Base-by-base conservation (phyloP, 2,113 vertebrate species). In the Ameiurus melas region DNA sequence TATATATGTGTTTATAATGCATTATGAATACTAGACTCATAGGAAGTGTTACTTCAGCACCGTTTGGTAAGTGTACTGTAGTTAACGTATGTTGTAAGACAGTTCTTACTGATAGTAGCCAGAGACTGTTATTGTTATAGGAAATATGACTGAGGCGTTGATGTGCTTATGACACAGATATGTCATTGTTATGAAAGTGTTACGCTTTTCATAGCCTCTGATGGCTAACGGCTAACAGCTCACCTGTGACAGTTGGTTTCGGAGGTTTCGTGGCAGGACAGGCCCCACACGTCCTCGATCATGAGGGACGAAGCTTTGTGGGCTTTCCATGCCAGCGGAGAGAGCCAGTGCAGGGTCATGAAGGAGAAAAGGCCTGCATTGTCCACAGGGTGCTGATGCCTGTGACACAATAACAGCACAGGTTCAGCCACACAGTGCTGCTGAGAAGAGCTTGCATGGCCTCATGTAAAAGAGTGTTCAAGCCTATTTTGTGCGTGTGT, bases 381-480 rank as follows among this genome's bases (percentile, higher is more conserved):
- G 92, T 97, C 96, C 78, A 97, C 95, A n/a, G 96, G 96, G 94
- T 97, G 96, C 92, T 95, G 95, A 89, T 96, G 94, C 87, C 96
- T 97, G 92, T 89, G 89, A 89, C 27, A 87, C 55, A 83, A 58
- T 79, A 87, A 86, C 39, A 86, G 86, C 84, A 88, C 43, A 19
- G 1, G 51, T 75, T 85, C 3, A 57, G 39, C 43, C 62, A 36
- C 36, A 55, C 64, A 51, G 17, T 33, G 30, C 33, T 43, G 33
- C 12, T 60, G 33, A 62, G 57, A 43, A 57, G 16, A n/a, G 77
- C 77, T 53, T n/a, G 47, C 47, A 53, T 51, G 73, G 22, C 79
- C 30, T 36, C 57, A 43, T 27, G 19, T 62, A 25, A 83, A 62
- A 62, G 57, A 62, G 30, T 12, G 73, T 88, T 13, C 78, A 12